Conservation (phyloP, 2,888 invertebrate genomes). For the Biston stratarius region DNA sequence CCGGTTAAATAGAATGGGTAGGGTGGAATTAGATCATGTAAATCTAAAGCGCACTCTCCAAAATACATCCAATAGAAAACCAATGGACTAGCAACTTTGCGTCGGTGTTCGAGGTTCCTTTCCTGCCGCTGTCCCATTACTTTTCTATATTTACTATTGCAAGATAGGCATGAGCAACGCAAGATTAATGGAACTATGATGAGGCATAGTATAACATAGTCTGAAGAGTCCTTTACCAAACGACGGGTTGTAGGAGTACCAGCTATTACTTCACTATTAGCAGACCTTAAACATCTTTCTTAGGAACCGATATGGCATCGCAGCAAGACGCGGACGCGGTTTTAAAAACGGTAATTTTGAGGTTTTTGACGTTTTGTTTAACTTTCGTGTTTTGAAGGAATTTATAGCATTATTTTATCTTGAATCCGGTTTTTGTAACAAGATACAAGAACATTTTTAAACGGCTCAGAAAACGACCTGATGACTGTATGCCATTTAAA, state of each 20-base stretch:
- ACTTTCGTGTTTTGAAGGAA: constrained; percentile 4
- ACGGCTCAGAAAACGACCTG: not conserved
- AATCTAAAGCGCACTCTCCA: no score
- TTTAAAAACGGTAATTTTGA: constrained; percentile 18
- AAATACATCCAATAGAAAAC: no score
- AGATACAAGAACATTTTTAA: not conserved
- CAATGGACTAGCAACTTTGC: no score
- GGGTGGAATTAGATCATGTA: no score
- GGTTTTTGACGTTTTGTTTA: constrained; percentile 11
- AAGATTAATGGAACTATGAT: not conserved
- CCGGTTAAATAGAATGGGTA: no score
- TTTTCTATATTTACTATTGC: no score
- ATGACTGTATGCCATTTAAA: no score
- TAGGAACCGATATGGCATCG: constrained; percentile 20
- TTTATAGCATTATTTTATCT: not conserved
- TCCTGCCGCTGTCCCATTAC: no score
- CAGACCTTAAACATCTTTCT: constrained; percentile 31
- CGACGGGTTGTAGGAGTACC: constrained; percentile 24
- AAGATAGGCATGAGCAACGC: no score
- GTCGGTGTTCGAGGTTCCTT: no score
- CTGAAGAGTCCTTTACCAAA: not conserved
- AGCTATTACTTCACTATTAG: constrained; percentile 30
- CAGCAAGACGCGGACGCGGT: constrained; percentile 6
- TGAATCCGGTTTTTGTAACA: not conserved
- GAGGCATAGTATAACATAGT: not conserved